These are phyloP conservation scores for Agonopterix heracliana DNA, from an alignment of 2,888 invertebrate genomes.

Conservation along the genomic window DNA sequence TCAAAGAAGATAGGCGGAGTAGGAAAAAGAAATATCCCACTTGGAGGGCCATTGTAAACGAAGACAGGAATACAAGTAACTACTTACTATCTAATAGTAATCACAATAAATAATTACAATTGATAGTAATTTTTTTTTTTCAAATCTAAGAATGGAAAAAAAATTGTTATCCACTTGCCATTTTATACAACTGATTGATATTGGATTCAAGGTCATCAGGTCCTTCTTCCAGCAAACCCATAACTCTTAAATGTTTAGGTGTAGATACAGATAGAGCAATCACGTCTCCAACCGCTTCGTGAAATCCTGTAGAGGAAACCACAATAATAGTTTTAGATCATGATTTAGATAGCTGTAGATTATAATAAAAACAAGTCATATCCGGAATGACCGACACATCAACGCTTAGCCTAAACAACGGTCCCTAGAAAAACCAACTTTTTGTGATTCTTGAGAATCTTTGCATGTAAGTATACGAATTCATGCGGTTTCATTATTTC, in stretches of 20 bases:
- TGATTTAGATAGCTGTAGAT: background rate
- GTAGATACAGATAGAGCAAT: constrained; percentile 82
- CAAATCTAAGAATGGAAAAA: background rate
- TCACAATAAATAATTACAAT: background rate
- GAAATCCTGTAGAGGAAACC: constrained; percentile 71
- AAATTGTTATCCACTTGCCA: constrained; percentile 47
- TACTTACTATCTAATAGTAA: background rate
- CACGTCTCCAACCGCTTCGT: constrained; percentile 85
- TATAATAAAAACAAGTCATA: background rate
- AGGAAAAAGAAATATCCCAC: too few relatives aligned
- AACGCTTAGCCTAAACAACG: background rate
- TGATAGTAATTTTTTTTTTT: background rate
- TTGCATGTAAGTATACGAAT: background rate
- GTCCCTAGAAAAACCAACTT: background rate
- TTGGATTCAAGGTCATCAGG: constrained; percentile 78
- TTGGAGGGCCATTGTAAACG: too few relatives aligned
- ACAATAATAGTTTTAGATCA: background rate
- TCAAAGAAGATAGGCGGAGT: too few relatives aligned
- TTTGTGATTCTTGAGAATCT: background rate
- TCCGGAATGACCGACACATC: background rate
- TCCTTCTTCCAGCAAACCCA: constrained; percentile 78
- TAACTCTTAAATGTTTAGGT: constrained; percentile 81
- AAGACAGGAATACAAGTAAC: background rate
- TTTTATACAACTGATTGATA: constrained; percentile 80
- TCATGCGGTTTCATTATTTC: background rate